phyloP scores from a whole-genome alignment of 1,140 invertebrate genomes.

The Leptinotarsa undecemlineata region DNA sequence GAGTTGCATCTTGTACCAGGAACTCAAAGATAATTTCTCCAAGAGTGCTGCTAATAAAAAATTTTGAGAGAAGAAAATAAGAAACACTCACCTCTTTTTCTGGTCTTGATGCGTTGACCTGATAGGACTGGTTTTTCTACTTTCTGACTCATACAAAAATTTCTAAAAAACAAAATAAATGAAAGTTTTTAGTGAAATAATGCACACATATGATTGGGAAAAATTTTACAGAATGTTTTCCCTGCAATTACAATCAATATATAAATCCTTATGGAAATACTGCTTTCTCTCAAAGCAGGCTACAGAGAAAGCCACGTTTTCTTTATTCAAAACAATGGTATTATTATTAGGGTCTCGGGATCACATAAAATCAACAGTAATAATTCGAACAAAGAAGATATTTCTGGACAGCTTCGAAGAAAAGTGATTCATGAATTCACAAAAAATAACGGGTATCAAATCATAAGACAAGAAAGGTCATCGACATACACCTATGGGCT shows the following conservation, averaged over 20 bases:
- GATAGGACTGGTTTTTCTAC: slow-evolving; percentile 99
- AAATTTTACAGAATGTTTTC: too few species aligned
- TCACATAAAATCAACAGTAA: too few species aligned
- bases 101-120: slow-evolving; percentile 99
- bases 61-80: not conserved
- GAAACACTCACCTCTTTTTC: slow-evolving; percentile 89
- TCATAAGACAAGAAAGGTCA: not conserved
- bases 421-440: slow-evolving; percentile 1
- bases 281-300: not conserved
- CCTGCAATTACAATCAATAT: too few species aligned
- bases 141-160: slow-evolving; percentile 99
- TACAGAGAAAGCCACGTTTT: slow-evolving; percentile 5
- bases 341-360: too few species aligned
- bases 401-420: not conserved
- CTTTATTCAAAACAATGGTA: too few species aligned
- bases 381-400: too few species aligned
- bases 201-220: too few species aligned
- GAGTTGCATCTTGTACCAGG: too few species aligned
- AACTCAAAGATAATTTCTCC: too few species aligned
- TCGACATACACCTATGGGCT: not conserved
- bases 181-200: too few species aligned
- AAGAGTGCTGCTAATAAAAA: too few species aligned
- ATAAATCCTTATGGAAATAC: not conserved
- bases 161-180: slow-evolving; percentile 63
- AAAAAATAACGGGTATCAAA: not conserved